Percentiles rank a stretch among this genome's conserved stretches.
Evolutionary conservation across 2,113 vertebrate genomes (phyloP).

Genomic region (Brienomyrus brachyistius): DNA sequence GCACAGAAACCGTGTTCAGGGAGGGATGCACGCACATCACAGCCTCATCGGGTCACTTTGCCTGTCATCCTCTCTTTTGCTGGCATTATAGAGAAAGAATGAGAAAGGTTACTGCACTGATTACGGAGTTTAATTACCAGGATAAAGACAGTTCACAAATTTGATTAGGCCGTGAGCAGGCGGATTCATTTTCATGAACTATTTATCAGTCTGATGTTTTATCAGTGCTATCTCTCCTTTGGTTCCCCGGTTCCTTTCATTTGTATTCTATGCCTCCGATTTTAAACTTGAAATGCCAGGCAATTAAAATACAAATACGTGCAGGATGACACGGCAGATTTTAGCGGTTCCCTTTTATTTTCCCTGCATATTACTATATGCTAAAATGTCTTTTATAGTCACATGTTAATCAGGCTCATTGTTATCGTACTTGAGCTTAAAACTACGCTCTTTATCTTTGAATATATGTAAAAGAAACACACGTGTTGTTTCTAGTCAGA

Average conservation of each 20-base stretch:
- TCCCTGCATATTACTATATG: background rate
- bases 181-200: constrained; percentile 17
- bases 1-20: background rate
- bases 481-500: background rate
- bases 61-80: background rate
- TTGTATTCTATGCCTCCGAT: background rate
- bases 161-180: constrained; percentile 12
- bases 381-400: background rate
- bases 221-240: background rate
- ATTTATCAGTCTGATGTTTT: background rate
- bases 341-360: background rate
- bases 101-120: constrained; percentile 11
- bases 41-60: background rate
- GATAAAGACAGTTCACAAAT: constrained; percentile 16
- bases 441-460: background rate
- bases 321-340: background rate
- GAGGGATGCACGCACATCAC: background rate
- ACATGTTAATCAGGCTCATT: background rate
- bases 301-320: constrained; percentile 4
- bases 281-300: constrained; percentile 1
- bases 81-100: background rate
- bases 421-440: background rate
- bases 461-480: background rate
- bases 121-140: constrained; percentile 10
- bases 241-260: background rate